phyloP scores from a whole-genome alignment of 2,888 invertebrate genomes.

The Lithophane ornitopus region DNA sequence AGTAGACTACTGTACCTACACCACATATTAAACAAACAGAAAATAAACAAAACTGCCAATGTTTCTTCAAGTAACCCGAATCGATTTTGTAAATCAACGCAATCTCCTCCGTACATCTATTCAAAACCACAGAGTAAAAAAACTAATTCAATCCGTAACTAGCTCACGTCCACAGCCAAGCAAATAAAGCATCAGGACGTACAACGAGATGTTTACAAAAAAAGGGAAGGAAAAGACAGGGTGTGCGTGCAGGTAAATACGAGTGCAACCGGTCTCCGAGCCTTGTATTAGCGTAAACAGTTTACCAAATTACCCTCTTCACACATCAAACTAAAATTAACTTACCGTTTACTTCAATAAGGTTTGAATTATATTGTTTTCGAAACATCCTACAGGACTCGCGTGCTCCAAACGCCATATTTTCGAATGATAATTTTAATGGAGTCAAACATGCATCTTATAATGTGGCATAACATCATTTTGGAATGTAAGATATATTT shows the following conservation, averaged over 20 bases:
- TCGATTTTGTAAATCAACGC: constrained; percentile 60
- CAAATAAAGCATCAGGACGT: constrained; percentile 69
- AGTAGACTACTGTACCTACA: not conserved
- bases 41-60: constrained; percentile 17
- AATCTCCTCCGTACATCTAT: constrained; percentile 34
- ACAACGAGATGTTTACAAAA: constrained; percentile 67
- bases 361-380: constrained; percentile 26
- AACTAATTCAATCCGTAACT: constrained; percentile 65
- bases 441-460: constrained; percentile 74
- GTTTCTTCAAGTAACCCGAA: constrained; percentile 36
- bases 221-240: constrained; percentile 53
- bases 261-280: constrained; percentile 76
- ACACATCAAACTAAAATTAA: constrained; percentile 32
- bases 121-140: constrained; percentile 61
- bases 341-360: constrained; percentile 25
- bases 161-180: constrained; percentile 71
- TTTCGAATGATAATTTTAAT: constrained; percentile 75
- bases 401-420: constrained; percentile 70
- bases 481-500: constrained; percentile 41
- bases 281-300: constrained; percentile 82
- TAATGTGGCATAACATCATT: constrained; percentile 64
- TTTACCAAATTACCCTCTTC: constrained; percentile 79
- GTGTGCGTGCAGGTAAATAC: constrained; percentile 84
- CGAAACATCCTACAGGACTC: constrained; percentile 59
- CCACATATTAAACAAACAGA: constrained; percentile 30